Evolutionary conservation across 2,797 vertebrate species (phyloP).

Genomic region (Acrossocheilus fasciatus): DNA sequence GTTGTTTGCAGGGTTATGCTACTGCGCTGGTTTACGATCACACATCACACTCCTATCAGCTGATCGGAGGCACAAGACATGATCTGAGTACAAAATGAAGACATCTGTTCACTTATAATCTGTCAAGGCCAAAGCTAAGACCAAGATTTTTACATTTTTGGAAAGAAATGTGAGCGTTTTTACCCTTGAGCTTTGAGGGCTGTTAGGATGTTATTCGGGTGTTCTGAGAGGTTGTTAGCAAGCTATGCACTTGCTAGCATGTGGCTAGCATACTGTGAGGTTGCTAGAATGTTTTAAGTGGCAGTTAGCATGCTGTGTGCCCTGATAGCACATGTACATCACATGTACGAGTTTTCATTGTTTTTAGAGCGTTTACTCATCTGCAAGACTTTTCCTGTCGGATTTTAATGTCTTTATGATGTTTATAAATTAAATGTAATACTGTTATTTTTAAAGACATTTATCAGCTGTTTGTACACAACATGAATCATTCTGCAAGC

Average conservation of each 20-base stretch:
- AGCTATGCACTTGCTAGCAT: neutral
- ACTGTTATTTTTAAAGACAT: neutral
- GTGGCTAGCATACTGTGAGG: neutral
- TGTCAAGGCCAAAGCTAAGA: neutral
- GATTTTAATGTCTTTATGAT: neutral
- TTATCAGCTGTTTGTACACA: neutral
- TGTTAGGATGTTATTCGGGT: neutral
- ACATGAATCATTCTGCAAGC: neutral
- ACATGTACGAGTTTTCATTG: neutral
- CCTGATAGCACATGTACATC: neutral
- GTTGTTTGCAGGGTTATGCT: slow-evolving; percentile 57
- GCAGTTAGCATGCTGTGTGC: neutral
- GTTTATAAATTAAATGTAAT: neutral
- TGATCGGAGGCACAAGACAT: neutral
- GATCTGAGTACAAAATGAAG: neutral
- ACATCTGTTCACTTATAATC: neutral
- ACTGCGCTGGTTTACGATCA: slow-evolving; percentile 4
- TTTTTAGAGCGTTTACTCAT: neutral
- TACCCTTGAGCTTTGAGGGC: neutral
- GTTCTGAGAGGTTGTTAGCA: neutral
- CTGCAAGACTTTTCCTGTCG: neutral
- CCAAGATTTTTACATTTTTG: neutral
- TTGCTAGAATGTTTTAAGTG: neutral
- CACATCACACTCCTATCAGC: neutral
- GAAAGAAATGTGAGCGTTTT: neutral